Evolutionary conservation across 2,797 vertebrate species (phyloP).

Genomic region (Macrochelys suwanniensis): DNA sequence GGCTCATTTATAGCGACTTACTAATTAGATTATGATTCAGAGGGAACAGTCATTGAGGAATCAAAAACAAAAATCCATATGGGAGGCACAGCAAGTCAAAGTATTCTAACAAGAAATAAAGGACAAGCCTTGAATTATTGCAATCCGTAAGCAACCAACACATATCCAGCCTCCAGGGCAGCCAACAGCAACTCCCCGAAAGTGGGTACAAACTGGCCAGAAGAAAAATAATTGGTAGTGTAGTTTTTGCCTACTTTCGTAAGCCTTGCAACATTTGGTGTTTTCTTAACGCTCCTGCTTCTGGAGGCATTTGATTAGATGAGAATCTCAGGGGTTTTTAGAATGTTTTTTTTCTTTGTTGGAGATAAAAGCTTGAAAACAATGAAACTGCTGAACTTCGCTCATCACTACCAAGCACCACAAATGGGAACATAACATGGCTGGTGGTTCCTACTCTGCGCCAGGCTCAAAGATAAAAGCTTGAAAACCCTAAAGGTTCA

Average conservation of each 20-base stretch:
- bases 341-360: background rate
- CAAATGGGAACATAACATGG: too few relatives aligned
- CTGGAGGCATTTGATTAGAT: background rate
- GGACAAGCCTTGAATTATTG: fast-evolving
- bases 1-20: background rate
- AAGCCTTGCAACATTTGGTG: too few relatives aligned
- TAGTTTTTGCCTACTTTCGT: background rate
- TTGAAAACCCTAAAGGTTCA: background rate
- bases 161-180: background rate
- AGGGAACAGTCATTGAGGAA: background rate
- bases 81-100: background rate
- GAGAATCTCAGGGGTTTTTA: background rate
- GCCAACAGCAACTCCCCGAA: background rate
- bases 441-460: too few relatives aligned
- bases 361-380: background rate
- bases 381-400: background rate
- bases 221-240: background rate
- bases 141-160: background rate
- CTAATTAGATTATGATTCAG: background rate
- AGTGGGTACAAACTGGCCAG: fast-evolving
- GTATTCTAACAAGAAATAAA: background rate
- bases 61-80: background rate
- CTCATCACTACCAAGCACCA: too few relatives aligned
- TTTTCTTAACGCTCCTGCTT: background rate
- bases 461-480: background rate